Evolutionary conservation across 2,888 invertebrate genomes (phyloP), one percentile per base, ranked within the genome.

Genomic region (Drosophila yooni): DNA sequence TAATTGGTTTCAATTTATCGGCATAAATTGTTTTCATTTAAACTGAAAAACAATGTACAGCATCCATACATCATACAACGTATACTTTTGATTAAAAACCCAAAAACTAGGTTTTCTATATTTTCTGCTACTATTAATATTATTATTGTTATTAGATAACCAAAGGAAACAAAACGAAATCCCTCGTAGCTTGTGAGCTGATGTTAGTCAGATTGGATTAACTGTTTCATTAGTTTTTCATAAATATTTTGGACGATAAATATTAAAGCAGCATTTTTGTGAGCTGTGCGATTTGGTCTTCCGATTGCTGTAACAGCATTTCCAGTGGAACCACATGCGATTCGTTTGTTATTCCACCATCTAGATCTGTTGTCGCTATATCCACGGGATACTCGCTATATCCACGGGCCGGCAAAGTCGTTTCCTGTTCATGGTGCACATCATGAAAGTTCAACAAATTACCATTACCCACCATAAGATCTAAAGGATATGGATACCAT

Each of bases 21-120:
- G 74, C 77, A 83, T 77, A 83, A 85, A 81, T 82, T 85, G 74
- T 64, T 83, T 83, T 81, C 83, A 83, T 85, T 83, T 85, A 83
- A 81, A 60, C 52, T 69, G 63, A 50, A 68, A 61, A 64, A 68
- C 63, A 64, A 64, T 60, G 56, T 52, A 51, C 18, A 25, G 27
- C 10, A 13, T 48, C 29, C 13, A 48, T 10, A 2, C 21, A 33
- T 18, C 21, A 52, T 2, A 1, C 31, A 40, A 10, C 13, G 59
- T 51, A 46, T 43, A 11, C 57, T 50, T 29, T 11, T 29, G 0
- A 31, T 40, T 11, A 40, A 21, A 11, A n/a, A 3, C n/a, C 40
- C n/a, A 40, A 40, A 11, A 40, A 21, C 2, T n/a, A 11, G 10
- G 2, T 5, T 21, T 11, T 21, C n/a, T 38, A n/a, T n/a, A 38